These are phyloP conservation scores for Egretta garzetta DNA, from an alignment of 2,113 vertebrate species.

Conservation along the genomic window DNA sequence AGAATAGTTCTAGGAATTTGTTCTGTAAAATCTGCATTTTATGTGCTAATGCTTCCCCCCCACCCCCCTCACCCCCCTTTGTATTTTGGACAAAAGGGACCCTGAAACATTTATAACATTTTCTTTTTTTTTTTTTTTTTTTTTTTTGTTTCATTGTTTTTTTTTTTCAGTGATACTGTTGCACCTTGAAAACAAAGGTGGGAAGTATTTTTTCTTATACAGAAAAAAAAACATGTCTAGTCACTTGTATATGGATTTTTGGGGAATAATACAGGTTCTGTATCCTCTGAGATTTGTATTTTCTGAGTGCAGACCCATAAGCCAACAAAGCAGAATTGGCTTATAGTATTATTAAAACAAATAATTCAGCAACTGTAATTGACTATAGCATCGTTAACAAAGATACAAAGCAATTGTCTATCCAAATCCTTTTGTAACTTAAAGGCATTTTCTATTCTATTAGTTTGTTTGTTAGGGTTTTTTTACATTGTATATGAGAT, in stretches of 20 bases:
- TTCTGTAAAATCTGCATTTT: not conserved
- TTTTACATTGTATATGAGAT: not conserved
- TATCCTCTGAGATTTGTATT: not conserved
- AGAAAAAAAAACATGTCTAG: not conserved
- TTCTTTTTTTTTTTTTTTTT: not conserved
- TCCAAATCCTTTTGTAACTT: not conserved
- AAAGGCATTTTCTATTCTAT: not conserved
- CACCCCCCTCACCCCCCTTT: not conserved
- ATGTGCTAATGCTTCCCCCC: not conserved
- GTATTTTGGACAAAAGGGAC: not conserved
- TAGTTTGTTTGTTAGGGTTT: not conserved
- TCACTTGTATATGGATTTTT: not conserved
- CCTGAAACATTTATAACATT: not conserved
- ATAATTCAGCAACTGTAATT: not conserved
- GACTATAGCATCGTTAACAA: not conserved
- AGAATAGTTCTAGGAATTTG: not conserved
- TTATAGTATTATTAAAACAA: not conserved
- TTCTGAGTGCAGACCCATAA: not conserved
- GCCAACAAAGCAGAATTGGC: not conserved
- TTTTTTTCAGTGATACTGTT: not conserved
- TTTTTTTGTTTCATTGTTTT: not conserved
- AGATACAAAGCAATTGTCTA: not conserved
- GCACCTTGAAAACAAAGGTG: not conserved
- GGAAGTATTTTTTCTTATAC: not conserved
- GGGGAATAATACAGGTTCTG: not conserved